phyloP scores from a whole-genome alignment of 2,113 vertebrate species.

The Archilochus colubris region DNA sequence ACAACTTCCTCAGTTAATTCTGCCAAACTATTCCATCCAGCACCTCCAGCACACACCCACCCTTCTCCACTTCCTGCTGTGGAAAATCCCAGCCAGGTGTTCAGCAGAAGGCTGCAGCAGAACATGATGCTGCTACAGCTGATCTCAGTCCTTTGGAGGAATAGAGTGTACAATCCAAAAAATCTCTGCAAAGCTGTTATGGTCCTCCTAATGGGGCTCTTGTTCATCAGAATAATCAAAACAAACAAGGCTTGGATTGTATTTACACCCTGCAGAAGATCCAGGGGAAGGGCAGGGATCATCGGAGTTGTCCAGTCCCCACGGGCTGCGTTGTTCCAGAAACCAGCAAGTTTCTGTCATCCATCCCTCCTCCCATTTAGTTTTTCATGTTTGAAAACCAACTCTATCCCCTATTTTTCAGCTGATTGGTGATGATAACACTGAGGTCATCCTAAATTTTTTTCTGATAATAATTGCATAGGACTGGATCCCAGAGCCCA shows the following conservation, averaged over 20 bases:
- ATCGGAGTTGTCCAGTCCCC: neutral
- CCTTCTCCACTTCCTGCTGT: neutral
- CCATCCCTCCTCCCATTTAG: neutral
- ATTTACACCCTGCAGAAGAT: neutral
- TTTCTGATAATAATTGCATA: neutral
- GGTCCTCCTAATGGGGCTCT: neutral
- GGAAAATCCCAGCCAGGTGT: neutral
- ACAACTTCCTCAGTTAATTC: neutral
- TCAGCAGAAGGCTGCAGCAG: accelerated
- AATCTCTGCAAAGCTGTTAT: neutral
- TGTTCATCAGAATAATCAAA: neutral
- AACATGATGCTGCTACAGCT: neutral
- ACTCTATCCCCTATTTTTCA: neutral
- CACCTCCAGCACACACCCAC: neutral
- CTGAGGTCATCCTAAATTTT: neutral
- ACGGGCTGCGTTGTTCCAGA: neutral
- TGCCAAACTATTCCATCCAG: neutral
- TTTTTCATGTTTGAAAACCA: neutral
- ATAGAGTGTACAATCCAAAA: neutral
- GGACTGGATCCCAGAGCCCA: neutral
- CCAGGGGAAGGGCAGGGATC: neutral
- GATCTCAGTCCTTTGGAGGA: neutral
- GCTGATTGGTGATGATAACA: neutral
- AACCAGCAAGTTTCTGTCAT: accelerated
- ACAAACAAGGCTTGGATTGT: neutral